phyloP scores from a whole-genome alignment of 2,888 invertebrate genomes.

The Oligia latruncula region DNA sequence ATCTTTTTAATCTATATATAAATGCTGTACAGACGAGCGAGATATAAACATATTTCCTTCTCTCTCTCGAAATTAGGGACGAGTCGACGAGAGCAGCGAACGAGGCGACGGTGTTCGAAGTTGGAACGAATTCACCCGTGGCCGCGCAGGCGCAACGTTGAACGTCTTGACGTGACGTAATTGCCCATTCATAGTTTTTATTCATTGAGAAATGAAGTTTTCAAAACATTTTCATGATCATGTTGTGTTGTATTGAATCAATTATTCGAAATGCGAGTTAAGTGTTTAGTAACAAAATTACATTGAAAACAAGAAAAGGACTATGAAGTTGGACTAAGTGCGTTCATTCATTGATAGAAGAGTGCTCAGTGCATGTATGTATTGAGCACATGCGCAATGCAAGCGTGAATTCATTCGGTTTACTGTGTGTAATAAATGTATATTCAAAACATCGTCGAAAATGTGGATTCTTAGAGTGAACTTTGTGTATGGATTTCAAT shows the following conservation, averaged over 20 bases:
- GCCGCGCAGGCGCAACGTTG: slow-evolving; percentile 85
- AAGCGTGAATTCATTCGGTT: slow-evolving; percentile 75
- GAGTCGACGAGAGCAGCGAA: slow-evolving; percentile 15
- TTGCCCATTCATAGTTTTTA: slow-evolving; percentile 89
- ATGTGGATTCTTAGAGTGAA: slow-evolving; percentile 74
- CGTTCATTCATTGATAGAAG: slow-evolving; percentile 87
- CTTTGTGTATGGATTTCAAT: slow-evolving; percentile 75
- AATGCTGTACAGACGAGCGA: not conserved
- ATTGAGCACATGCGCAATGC: slow-evolving; percentile 87
- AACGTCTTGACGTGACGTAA: slow-evolving; percentile 88
- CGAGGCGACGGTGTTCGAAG: slow-evolving; percentile 49
- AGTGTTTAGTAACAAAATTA: slow-evolving; percentile 53
- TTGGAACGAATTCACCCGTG: slow-evolving; percentile 67
- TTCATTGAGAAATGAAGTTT: slow-evolving; percentile 84
- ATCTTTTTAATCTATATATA: slow-evolving; percentile 4
- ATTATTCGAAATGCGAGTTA: slow-evolving; percentile 62
- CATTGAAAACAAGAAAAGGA: slow-evolving; percentile 60
- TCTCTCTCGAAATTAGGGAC: slow-evolving; percentile 40
- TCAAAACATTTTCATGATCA: slow-evolving; percentile 81
- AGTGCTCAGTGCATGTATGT: slow-evolving; percentile 77
- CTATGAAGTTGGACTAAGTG: slow-evolving; percentile 74
- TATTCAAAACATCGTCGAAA: slow-evolving; percentile 71
- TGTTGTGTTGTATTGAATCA: slow-evolving; percentile 70
- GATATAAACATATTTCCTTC: slow-evolving; percentile 33
- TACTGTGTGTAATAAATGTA: slow-evolving; percentile 67